Percentiles rank a stretch among this genome's conserved stretches.
Evolutionary conservation across 2,888 invertebrate species (phyloP).

Genomic region (Orthosia incerta): DNA sequence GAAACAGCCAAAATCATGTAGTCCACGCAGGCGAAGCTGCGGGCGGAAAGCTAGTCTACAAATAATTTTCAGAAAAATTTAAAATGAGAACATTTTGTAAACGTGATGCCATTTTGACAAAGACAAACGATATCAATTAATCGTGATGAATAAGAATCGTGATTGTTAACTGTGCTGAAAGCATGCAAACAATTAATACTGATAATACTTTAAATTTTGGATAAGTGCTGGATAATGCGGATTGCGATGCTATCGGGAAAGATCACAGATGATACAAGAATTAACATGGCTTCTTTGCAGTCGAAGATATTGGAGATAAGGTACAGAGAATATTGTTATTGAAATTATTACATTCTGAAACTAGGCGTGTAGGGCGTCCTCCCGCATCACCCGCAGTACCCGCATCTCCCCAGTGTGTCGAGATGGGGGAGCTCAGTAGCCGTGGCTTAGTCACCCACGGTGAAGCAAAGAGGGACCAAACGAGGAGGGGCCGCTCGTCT

Average conservation of each 20-base stretch:
- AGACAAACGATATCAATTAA: slow-evolving; percentile 11
- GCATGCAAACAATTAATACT: slow-evolving; percentile 11
- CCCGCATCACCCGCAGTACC: too few species aligned
- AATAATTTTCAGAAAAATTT: too few species aligned
- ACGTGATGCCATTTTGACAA: neutral
- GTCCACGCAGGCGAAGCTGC: too few species aligned
- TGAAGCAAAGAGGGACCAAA: too few species aligned
- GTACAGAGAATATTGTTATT: neutral
- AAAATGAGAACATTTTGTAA: too few species aligned
- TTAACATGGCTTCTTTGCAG: slow-evolving; percentile 1
- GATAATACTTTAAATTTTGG: slow-evolving; percentile 18
- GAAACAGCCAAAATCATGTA: too few species aligned
- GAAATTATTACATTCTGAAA: neutral
- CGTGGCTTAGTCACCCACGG: too few species aligned
- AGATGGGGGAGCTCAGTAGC: too few species aligned
- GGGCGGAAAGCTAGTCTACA: too few species aligned
- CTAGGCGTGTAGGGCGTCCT: neutral
- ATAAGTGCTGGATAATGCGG: slow-evolving; percentile 11
- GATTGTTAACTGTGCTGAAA: slow-evolving; percentile 27
- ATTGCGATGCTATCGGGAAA: slow-evolving; percentile 11
- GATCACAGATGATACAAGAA: slow-evolving; percentile 16
- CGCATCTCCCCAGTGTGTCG: too few species aligned
- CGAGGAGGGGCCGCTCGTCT: too few species aligned
- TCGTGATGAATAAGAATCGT: slow-evolving; percentile 22
- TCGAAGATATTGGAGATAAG: slow-evolving; percentile 9